Evolutionary conservation across 2,888 invertebrate species (phyloP).

Genomic region (Chromoteleia sp.): DNA sequence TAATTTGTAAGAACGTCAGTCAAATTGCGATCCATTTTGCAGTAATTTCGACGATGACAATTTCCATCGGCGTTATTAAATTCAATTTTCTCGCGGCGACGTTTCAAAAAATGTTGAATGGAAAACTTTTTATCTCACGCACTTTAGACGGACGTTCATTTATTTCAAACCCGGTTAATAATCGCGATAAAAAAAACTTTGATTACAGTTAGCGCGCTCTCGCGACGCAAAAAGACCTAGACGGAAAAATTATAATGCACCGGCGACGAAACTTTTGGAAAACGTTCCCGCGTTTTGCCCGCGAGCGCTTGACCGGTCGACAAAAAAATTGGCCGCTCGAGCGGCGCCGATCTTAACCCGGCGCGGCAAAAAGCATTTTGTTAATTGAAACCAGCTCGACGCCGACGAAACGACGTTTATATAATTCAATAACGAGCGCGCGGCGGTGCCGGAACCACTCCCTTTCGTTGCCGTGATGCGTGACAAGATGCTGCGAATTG

Average conservation of each 20-base stretch:
- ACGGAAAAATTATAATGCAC: conserved; percentile 30
- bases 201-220: conserved; percentile 26
- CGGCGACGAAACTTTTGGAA: conserved; percentile 12
- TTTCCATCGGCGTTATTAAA: conserved; percentile 30
- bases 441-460: conserved; percentile 3
- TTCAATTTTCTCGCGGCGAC: conserved; percentile 36
- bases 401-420: no score
- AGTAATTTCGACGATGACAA: conserved; percentile 12
- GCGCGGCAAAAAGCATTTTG: no score
- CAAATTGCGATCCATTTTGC: conserved; percentile 5
- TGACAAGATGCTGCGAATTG: conserved; percentile 52
- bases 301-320: not conserved
- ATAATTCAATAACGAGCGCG: conserved; percentile 25
- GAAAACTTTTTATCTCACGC: conserved; percentile 47
- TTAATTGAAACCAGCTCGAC: no score
- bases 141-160: conserved; percentile 30
- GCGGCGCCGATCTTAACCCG: no score
- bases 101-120: conserved; percentile 46
- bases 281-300: not conserved
- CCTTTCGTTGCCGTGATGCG: conserved; percentile 31
- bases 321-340: conserved; percentile 8
- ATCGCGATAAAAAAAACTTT: conserved; percentile 48
- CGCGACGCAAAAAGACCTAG: conserved; percentile 3
- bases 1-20: conserved; percentile 1
- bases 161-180: conserved; percentile 48